Evolutionary conservation across 2,888 invertebrate species (phyloP), one percentile per base, ranked within the genome.

Genomic region (Polyommatus icarus): DNA sequence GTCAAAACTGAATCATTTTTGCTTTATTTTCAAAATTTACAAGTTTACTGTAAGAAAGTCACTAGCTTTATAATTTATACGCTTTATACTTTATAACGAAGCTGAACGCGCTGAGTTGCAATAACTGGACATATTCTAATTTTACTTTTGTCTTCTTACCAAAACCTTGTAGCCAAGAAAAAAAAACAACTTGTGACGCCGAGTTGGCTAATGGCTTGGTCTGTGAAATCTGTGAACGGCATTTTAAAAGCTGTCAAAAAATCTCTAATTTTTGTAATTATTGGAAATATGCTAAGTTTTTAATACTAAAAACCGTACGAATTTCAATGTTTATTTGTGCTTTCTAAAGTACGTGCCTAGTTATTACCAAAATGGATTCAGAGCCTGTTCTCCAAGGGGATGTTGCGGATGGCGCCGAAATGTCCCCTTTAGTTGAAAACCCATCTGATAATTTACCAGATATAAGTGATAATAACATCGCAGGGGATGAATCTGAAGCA

Each of bases 371-470:
- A 82, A 94, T 94, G 94, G 94, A 94, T 82, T 90, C 92, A 32
- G 92, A 94, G 82, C 88, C 91, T 76, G 89, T 87, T 79, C 84
- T 91, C 81, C 90, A 90, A 77, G 88, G 86, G 79, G 92, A 91
- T 84, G 86, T 87, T 82, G 85, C 90, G 82, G 93, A 93, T 91
- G 93, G 94, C 92, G 94, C 91, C 91, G 93, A 94, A 91, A 91
- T 90, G 83, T 91, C 88, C 80, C 90, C 91, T 84, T 84, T 90
- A 84, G 89, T 86, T 83, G 93, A 91, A 85, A 89, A 88, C 82
- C 89, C 89, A 84, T 83, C 82, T 77, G 92, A 92, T 84, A 87
- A 87, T 81, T 83, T 86, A 79, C 90, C 85, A 78, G 90, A 91
- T 83, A 84, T 87, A 80, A 86, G 89, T 81, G 93, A 90, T 84